Evolutionary conservation across 2,888 invertebrate species (phyloP), one percentile per base, ranked within the genome.

Genomic region (Chironomus riparius): DNA sequence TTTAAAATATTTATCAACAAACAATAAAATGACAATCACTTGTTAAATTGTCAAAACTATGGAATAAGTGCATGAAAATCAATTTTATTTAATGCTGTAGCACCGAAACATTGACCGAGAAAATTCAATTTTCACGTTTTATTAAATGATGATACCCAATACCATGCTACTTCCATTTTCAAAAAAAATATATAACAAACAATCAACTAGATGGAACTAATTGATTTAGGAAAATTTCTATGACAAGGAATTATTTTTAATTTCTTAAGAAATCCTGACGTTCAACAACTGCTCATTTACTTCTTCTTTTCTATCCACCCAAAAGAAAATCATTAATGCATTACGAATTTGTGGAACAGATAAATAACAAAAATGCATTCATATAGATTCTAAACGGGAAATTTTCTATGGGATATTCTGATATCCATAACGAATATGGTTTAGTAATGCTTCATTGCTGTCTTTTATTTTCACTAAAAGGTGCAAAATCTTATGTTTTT

Each of bases 181-280:
- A 56, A 56, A 62, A 70, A 72, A 18, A n/a, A n/a, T n/a, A 38
- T 38, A 38, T 38, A 38, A 72, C 62, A 72, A 72, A 72, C 72
- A 74, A 65, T 13, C 18, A 74, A 74, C 74, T 56, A 74, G 74
- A 74, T 74, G 74, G 74, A 74, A 74, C 74, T 48, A 74, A 74
- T 74, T 21, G 28, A 38, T 47, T 47, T 38, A n/a, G 21, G 6
- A 62, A 62, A 38, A 38, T 38, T 38, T 38, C 38, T 38, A 72
- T 65, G 65, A 65, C 65, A 65, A 38, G n/a, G 15, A 38, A 38
- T 68, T 68, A 38, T 70, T 70, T 18, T 28, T 13, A 68, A 38
- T 68, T 74, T 48, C 28, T 68, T 48, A 68, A 68, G 68, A 38
- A 73, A 65, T 22, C n/a, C 24, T 68, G 74, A 74, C 74, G 74